Evolutionary conservation across 2,888 invertebrate genomes (phyloP).

Genomic region (Agrilus cyanescens): DNA sequence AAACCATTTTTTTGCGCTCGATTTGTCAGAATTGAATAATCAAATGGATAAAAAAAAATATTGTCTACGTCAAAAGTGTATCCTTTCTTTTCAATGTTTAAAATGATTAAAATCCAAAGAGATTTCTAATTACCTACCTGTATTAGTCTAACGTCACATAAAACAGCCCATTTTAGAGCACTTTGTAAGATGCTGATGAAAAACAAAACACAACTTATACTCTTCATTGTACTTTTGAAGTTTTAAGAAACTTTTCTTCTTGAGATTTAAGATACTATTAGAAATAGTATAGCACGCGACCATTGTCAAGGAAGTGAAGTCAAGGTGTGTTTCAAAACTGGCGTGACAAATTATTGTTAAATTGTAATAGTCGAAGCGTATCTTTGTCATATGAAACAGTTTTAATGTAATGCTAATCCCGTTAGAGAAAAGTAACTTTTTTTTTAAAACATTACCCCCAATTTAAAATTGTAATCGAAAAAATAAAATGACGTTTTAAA

Average conservation of each 20-base stretch:
- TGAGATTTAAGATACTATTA: conserved; percentile 15
- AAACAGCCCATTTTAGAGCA: not conserved
- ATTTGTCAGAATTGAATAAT: no score
- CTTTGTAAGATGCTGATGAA: no score
- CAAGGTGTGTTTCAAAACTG: conserved; percentile 29
- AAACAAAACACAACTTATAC: no score
- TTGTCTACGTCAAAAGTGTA: not conserved
- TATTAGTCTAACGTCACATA: conserved; percentile 20
- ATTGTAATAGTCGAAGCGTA: conserved; percentile 28
- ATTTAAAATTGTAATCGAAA: no score
- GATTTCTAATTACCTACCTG: conserved; percentile 19
- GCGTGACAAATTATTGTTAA: conserved; percentile 35
- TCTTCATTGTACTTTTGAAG: conserved; percentile 8
- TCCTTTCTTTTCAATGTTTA: no score
- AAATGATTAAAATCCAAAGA: no score
- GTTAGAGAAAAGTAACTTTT: no score
- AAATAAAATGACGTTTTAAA: no score
- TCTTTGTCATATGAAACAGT: conserved; percentile 20
- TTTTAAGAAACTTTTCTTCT: conserved; percentile 10
- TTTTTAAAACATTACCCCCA: no score
- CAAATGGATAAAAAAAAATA: not conserved
- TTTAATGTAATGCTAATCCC: no score
- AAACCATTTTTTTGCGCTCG: no score
- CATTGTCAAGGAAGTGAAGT: conserved; percentile 19
- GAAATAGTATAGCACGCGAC: conserved; percentile 10